A percentile compares a stretch with the other conserved stretches of the same genome.
Evolutionary conservation across 2,888 invertebrate genomes (phyloP).

Genomic region (Busseola fusca): DNA sequence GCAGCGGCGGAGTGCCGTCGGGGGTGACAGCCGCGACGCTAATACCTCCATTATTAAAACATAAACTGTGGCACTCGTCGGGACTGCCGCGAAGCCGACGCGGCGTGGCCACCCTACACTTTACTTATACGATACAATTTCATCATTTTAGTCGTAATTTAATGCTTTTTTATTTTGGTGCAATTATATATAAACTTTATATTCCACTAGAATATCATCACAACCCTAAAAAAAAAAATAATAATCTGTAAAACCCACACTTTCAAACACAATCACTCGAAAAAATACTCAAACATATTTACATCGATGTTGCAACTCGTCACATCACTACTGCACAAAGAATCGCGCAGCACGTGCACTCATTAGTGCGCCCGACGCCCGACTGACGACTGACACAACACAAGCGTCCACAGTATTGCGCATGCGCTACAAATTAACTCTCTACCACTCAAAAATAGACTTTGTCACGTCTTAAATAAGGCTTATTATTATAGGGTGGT

Average conservation of each 20-base stretch:
- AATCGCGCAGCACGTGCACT: slow-evolving; percentile 60
- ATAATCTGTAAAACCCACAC: not conserved
- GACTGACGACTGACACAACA: slow-evolving; percentile 76
- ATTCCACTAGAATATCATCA: slow-evolving; percentile 10
- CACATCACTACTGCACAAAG: slow-evolving; percentile 73
- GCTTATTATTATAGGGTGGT: slow-evolving; percentile 52
- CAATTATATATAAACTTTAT: slow-evolving; percentile 10
- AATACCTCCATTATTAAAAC: slow-evolving; percentile 80
- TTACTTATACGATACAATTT: slow-evolving; percentile 11
- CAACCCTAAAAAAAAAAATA: not conserved
- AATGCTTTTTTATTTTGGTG: not conserved
- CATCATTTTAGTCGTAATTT: not conserved
- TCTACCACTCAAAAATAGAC: slow-evolving; percentile 57
- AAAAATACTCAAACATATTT: slow-evolving; percentile 36
- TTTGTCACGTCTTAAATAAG: slow-evolving; percentile 54
- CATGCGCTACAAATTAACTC: slow-evolving; percentile 66
- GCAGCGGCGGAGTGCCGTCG: slow-evolving; percentile 53
- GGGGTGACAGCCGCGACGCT: slow-evolving; percentile 67
- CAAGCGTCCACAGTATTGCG: slow-evolving; percentile 71
- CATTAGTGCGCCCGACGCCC: slow-evolving; percentile 69
- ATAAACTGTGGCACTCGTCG: slow-evolving; percentile 70
- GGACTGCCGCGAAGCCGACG: slow-evolving; percentile 35
- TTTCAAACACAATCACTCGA: slow-evolving; percentile 2
- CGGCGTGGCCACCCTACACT: slow-evolving; percentile 23
- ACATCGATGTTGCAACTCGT: slow-evolving; percentile 69